Evolutionary conservation across 2,888 invertebrate species (phyloP).

Genomic region (Eupsilia transversa): DNA sequence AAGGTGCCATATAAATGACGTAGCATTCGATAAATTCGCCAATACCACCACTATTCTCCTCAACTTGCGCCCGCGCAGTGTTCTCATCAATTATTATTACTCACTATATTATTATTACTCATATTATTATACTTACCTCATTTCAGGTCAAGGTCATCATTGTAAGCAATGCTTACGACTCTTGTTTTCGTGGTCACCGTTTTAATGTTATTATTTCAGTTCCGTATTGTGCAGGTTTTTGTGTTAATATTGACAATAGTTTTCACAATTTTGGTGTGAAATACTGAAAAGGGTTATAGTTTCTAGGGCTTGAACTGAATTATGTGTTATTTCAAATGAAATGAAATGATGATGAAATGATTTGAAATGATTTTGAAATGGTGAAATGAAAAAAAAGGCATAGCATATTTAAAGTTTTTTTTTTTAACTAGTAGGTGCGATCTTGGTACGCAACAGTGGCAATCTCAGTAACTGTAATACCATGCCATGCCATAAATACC

Average conservation of each 20-base stretch:
- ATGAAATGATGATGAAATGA: too few species aligned
- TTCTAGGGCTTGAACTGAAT: not conserved
- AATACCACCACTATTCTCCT: slow-evolving; percentile 53
- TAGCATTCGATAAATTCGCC: slow-evolving; percentile 34
- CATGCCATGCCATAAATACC: not conserved
- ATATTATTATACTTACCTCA: slow-evolving; percentile 54
- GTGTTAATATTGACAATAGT: not conserved
- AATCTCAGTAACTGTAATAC: not conserved
- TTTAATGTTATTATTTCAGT: slow-evolving; percentile 34
- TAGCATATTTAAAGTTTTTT: too few species aligned
- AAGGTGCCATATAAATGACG: slow-evolving; percentile 53
- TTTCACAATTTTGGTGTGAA: not conserved
- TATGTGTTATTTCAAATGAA: not conserved
- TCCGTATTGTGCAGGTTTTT: slow-evolving; percentile 29
- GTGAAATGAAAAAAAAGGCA: too few species aligned
- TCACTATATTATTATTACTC: slow-evolving; percentile 54
- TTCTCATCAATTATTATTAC: slow-evolving; percentile 52
- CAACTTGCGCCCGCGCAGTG: slow-evolving; percentile 48
- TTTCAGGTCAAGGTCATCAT: slow-evolving; percentile 50
- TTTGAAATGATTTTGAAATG: too few species aligned
- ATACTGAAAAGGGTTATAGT: not conserved
- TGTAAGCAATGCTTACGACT: slow-evolving; percentile 25
- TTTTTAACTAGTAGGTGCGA: not conserved
- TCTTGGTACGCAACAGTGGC: not conserved
- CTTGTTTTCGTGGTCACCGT: slow-evolving; percentile 35